These are phyloP conservation scores for Zaprionus davidi DNA, from an alignment of 1,140 invertebrate genomes.

Conservation along the genomic window DNA sequence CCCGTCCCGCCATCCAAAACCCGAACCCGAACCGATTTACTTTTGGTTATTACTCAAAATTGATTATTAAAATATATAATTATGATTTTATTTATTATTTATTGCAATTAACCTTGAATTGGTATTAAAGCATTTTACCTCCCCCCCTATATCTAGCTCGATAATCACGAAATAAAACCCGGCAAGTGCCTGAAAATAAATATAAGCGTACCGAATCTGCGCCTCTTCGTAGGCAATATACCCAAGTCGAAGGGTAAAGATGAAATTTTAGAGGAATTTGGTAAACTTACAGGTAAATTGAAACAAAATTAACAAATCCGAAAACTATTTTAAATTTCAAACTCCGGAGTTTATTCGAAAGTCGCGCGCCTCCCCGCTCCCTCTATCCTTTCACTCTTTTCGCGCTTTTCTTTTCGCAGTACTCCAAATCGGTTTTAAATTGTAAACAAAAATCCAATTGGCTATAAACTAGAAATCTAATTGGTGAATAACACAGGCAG, in stretches of 20 bases:
- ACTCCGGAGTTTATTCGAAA: constrained; percentile 37
- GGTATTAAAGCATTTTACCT: constrained; percentile 79
- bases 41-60: constrained; percentile 38
- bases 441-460: constrained; percentile 83
- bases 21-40: constrained; percentile 6
- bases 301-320: constrained; percentile 87
- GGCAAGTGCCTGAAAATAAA: constrained; percentile 99
- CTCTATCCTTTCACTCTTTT: constrained; percentile 2
- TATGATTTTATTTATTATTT: constrained; percentile 68
- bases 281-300: constrained; percentile 99
- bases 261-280: constrained; percentile 99
- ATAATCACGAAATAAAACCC: constrained; percentile 99
- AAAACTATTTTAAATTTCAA: constrained; percentile 74
- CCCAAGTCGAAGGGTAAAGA: constrained; percentile 99
- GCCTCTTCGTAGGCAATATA: constrained; percentile 99
- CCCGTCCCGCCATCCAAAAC: not conserved
- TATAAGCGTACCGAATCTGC: constrained; percentile 99
- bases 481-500: constrained; percentile 61
- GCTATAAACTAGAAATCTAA: constrained; percentile 50
- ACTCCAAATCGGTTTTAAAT: constrained; percentile 74
- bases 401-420: constrained; percentile 16
- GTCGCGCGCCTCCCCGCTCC: not conserved
- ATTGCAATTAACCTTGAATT: constrained; percentile 69
- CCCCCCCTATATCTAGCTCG: constrained; percentile 92
- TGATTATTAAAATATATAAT: constrained; percentile 35